Conservation (phyloP, 2,797 vertebrate species). For the Acrocephalus scirpaceus region DNA sequence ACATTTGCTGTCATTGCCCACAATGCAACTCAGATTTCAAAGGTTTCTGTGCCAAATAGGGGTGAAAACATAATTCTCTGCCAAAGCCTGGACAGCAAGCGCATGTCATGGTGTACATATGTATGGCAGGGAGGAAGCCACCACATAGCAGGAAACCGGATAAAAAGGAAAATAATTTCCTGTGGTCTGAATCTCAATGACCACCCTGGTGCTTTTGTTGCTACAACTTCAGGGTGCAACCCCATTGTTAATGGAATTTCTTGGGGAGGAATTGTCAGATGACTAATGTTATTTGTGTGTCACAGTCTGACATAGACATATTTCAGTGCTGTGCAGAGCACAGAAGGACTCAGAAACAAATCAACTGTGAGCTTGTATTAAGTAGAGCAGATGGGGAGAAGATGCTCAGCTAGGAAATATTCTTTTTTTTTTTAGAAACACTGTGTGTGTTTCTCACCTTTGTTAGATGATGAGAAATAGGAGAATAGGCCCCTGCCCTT, state of each 20-base stretch:
- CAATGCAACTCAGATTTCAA: neutral
- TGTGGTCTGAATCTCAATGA: neutral
- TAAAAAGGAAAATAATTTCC: conserved; percentile 4
- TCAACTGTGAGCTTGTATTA: neutral
- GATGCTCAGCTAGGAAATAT: neutral
- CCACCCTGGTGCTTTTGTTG: neutral
- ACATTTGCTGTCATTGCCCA: neutral
- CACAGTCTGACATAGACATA: neutral
- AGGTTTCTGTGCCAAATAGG: neutral
- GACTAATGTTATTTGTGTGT: neutral
- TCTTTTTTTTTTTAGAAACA: neutral
- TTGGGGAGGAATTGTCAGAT: neutral
- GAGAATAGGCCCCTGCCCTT: neutral
- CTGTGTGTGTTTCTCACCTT: neutral
- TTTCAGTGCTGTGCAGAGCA: neutral
- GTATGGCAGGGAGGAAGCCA: neutral
- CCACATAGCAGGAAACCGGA: neutral
- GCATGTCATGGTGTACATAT: neutral
- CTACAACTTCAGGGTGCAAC: conserved; percentile 1
- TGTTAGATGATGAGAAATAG: neutral
- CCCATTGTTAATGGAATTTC: neutral
- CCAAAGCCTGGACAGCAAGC: neutral
- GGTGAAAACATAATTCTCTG: neutral
- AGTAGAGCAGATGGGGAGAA: neutral
- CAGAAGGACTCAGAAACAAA: neutral